These are phyloP conservation scores for Aphodius sticticus DNA, from an alignment of 2,888 invertebrate genomes.

Conservation along the genomic window DNA sequence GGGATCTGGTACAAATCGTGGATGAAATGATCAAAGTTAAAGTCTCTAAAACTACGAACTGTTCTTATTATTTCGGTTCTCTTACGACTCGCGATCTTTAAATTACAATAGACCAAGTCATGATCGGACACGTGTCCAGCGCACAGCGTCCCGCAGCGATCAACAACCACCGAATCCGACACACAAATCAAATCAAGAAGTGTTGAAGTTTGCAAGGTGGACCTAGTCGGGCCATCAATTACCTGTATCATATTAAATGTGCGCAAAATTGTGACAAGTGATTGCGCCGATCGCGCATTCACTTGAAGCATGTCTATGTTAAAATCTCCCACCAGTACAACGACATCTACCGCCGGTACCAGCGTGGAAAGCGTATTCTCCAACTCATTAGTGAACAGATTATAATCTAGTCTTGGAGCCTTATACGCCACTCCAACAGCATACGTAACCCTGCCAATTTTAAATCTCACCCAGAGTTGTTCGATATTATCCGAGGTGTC, in stretches of 20 bases:
- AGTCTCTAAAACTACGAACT: too few relatives aligned
- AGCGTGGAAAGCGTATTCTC: neutral
- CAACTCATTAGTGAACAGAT: slow-evolving; percentile 10
- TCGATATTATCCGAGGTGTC: slow-evolving; percentile 6
- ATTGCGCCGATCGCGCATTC: neutral
- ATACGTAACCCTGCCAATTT: neutral
- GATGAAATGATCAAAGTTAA: too few relatives aligned
- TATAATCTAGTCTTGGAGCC: neutral
- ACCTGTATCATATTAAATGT: slow-evolving; percentile 6
- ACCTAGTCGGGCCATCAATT: slow-evolving; percentile 12
- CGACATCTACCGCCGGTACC: neutral
- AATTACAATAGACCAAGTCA: too few relatives aligned
- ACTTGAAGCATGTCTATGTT: slow-evolving; percentile 15
- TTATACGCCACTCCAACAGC: slow-evolving; percentile 16
- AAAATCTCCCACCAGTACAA: slow-evolving; percentile 16
- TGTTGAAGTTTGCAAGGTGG: neutral
- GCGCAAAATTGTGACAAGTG: neutral
- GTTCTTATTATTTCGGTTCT: too few relatives aligned
- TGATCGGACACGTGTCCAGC: too few relatives aligned
- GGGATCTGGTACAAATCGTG: too few relatives aligned
- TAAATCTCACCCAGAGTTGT: slow-evolving; percentile 15
- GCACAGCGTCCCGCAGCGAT: too few relatives aligned
- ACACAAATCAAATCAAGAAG: slow-evolving; percentile 10
- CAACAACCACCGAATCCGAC: slow-evolving; percentile 8
- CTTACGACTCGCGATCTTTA: too few relatives aligned